Base-by-base conservation (phyloP, 2,113 vertebrate species). In the Hippocampus guttulatus region DNA sequence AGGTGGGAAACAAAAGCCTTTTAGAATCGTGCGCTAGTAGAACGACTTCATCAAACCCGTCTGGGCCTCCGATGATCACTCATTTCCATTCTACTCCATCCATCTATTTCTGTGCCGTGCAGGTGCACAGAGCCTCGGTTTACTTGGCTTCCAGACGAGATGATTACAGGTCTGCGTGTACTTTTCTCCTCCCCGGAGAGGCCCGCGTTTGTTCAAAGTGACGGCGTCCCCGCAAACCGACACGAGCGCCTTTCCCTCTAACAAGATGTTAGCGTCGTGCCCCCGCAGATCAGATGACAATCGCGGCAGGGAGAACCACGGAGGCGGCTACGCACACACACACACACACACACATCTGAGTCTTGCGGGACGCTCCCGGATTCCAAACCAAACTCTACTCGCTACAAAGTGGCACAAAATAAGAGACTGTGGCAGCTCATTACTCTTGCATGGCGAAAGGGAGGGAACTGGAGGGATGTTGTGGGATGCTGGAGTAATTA, bases 241-340 rank as follows among this genome's bases (percentile, higher is more conserved):
- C 41, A 45, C n/a, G 1, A 15, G 63, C 41, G 40, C 75, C 47
- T 83, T 73, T 78, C 57, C 76, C 68, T 78, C 80, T 91, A 88
- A 90, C 90, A 89, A 86, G 77, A 82, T 90, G 86, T 88, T 79
- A 78, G 75, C 41, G 77, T 74, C 67, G 80, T 76, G 81, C 85
- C 86, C 85, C 64, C 74, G 69, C 75, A 82, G 87, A 90, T 90
- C 86, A 86, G 84, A 90, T 85, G 82, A 89, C 86, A 88, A 84
- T 87, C 87, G 76, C 84, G 66, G 85, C 69, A 77, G 75, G 55
- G 27, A 58, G 23, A 81, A 85, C 75, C 73, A 70, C 12, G 82
- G 75, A 78, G 84, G 75, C 77, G 70, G 75, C 72, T 81, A 73
- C 81, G 79, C 73, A 81, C 60, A 80, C 75, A 80, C 67, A 76